phyloP scores from a whole-genome alignment of 2,113 vertebrate genomes.

The Thalassarche chlororhynchos region DNA sequence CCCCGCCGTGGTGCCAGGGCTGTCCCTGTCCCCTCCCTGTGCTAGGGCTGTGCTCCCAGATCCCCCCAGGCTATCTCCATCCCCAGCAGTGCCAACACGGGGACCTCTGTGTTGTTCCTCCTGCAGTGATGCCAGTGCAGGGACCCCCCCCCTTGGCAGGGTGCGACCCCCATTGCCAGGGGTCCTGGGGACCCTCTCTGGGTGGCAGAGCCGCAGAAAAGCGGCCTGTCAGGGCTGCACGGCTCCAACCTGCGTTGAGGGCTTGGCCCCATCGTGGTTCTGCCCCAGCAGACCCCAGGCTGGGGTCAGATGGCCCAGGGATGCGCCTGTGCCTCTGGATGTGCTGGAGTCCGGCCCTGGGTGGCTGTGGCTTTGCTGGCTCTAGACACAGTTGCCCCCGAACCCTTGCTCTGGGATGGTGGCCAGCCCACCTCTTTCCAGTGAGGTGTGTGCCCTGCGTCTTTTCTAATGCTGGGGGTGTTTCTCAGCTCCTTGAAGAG shows the following conservation, averaged over 20 bases:
- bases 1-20: neutral
- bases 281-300: neutral
- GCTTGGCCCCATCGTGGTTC: neutral
- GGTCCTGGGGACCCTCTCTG: neutral
- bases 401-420: neutral
- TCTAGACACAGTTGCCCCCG: neutral
- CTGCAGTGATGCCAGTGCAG: neutral
- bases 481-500: neutral
- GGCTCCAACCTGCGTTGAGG: neutral
- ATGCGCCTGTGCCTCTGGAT: neutral
- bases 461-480: neutral
- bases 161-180: neutral
- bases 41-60: neutral
- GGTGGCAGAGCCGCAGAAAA: too few species aligned
- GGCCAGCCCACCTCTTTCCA: neutral
- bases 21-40: neutral
- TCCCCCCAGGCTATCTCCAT: accelerated
- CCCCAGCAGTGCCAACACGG: neutral
- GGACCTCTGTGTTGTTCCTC: neutral
- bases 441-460: neutral
- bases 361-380: neutral
- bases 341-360: neutral
- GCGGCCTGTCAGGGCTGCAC: neutral
- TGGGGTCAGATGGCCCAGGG: neutral
- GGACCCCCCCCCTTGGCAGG: neutral